Evolutionary conservation across 1,140 invertebrate species (phyloP), one percentile per base, ranked within the genome.

Genomic region (Leguminivora glycinivorella): DNA sequence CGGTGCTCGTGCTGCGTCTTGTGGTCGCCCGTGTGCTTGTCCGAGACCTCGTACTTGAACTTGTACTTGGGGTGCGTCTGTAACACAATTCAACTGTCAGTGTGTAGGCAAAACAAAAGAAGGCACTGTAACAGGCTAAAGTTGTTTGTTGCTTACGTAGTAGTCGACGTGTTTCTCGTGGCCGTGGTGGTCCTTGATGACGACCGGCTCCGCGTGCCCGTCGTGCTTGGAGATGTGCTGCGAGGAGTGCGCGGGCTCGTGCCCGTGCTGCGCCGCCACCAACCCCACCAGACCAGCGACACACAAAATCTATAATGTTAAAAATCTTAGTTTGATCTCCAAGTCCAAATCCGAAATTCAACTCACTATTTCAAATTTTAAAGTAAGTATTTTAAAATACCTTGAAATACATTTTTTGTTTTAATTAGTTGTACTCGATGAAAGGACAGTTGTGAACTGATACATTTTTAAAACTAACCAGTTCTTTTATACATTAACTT

Each of bases 41-140:
- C 56, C 24, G 26, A 24, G 10, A 86, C 83, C 19, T 79, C 82
- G 75, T 87, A 87, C 66, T 84, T 75, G 76, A 83, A 87, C 22
- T 81, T 75, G 77, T 89, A 89, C 73, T 88, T 85, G 25, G 84
- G 84, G 68, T 88, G 75, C 40, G 76, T 67, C 72, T 75, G 66
- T 4, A 75, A 72, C 12, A n/a, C 2, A n/a, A n/a, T 43, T 52
- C 83, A 87, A 69, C 5, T 26, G 2, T 58, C 12, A 26, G 3
- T 22, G 7, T 56, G 2, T 1, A 43, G 2, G 47, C 17, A 2
- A 52, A 52, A 52, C 0, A 56, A 3, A 6, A 22, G 19, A 56
- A 25, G 19, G 19, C 52, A 22, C 19, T 52, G 10, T 14, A 17
- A 52, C 34, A 38, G 12, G 14, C 4, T 4, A 19, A 17, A 25